Base-by-base conservation (phyloP, 2,113 vertebrate genomes). In the Picathartes gymnocephalus region DNA sequence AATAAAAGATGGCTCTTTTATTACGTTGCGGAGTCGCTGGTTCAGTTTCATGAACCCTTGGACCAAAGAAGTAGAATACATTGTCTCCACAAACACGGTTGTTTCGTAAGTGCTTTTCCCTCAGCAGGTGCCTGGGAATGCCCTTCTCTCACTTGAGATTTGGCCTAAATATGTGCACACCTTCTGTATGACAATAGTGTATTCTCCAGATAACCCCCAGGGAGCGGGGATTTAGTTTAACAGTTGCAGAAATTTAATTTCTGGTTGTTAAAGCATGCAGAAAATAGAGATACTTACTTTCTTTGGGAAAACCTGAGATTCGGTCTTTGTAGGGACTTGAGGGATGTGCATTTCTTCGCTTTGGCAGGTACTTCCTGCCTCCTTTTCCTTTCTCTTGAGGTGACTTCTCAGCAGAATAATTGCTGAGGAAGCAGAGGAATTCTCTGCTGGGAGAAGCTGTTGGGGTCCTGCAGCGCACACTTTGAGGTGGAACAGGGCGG, bases 31-130 rank as follows among this genome's bases (percentile, higher is more conserved):
- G 92, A 99, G 99, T 98, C 98, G 98, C 88, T 99, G 99, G 99
- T 99, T 99, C 98, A 99, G 99, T 98, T 99, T 99, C 98, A 99
- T 99, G 99, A 99, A 99, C 98, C 99, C 99, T 82, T 99, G 99
- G 99, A 99, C 99, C 98, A 99, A 99, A 98, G 99, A 99, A 97
- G 99, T 99, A 98, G 99, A 99, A 97, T 99, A 99, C 96, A 99
- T 99, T 39, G 99, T 99, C 93, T 99, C 99, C 85, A 99, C 99
- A 60, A 99, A 99, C 98, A 99, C 99, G 0, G 99, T 99, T 0
- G 99, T 99, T 81, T 98, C 98, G 99, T 99, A 98, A 99, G 99
- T 99, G 88, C 78, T 79, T 25, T 71, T 40, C 37, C n/a, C 87
- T 5, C 62, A 12, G 68, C 60, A 42, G 48, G 50, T 8, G 30